Evolutionary conservation across 2,797 vertebrate genomes (phyloP).

Genomic region (Amblyraja radiata): DNA sequence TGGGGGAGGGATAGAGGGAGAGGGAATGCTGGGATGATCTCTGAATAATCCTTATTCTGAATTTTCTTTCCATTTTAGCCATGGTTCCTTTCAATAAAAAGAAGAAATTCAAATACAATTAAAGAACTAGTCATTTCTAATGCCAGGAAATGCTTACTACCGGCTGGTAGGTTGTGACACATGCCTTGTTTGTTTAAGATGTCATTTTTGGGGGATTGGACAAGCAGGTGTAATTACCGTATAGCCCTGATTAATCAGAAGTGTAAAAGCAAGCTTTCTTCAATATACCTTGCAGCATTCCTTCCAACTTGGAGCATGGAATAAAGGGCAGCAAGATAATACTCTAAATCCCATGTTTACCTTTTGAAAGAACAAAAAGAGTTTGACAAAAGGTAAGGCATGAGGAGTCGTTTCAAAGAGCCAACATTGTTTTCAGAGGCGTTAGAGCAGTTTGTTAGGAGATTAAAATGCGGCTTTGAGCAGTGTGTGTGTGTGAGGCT

Average conservation of each 20-base stretch:
- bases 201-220: background rate
- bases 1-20: no score
- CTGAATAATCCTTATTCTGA: background rate
- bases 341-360: slow-evolving; percentile 29
- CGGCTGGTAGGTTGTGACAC: background rate
- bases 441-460: slow-evolving; percentile 52
- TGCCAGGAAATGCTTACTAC: background rate
- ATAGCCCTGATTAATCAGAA: background rate
- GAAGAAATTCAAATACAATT: background rate
- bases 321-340: slow-evolving; percentile 1
- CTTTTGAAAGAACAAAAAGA: background rate
- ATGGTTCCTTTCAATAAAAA: background rate
- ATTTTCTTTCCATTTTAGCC: background rate
- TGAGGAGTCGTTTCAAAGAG: slow-evolving; percentile 24
- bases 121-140: background rate
- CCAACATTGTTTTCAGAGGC: slow-evolving; percentile 23
- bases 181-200: background rate
- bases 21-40: no score
- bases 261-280: slow-evolving; percentile 14
- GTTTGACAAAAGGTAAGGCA: background rate
- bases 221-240: background rate
- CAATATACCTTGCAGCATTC: background rate
- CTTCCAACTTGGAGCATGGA: background rate
- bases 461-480: slow-evolving; percentile 56
- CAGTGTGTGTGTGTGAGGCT: slow-evolving; percentile 43